Evolutionary conservation across 2,113 vertebrate genomes (phyloP).

Genomic region (Xenopus borealis): DNA sequence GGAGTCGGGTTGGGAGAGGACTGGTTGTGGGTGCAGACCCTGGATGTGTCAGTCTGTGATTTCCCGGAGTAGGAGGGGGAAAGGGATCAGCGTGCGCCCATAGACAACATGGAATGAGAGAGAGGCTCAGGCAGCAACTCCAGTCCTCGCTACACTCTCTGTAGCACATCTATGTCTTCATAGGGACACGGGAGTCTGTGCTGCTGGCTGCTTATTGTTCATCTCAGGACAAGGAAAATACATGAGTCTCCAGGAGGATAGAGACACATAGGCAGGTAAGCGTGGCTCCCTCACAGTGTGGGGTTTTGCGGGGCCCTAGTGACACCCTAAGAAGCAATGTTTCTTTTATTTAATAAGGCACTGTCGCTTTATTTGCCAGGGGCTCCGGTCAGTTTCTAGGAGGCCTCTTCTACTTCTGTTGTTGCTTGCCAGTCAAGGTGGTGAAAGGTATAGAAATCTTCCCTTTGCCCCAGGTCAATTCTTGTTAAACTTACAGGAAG

Average conservation of each 20-base stretch:
- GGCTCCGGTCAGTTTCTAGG: too few relatives aligned
- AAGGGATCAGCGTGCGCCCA: slow-evolving; percentile 29
- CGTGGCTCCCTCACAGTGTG: too few relatives aligned
- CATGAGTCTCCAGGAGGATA: slow-evolving; percentile 7
- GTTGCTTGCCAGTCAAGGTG: too few relatives aligned
- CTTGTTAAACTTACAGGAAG: too few relatives aligned
- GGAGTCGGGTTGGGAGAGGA: slow-evolving; percentile 4
- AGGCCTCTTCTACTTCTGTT: too few relatives aligned
- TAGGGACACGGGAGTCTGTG: not conserved
- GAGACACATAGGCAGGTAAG: slow-evolving; percentile 1
- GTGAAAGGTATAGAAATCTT: too few relatives aligned
- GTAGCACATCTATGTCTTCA: too few relatives aligned
- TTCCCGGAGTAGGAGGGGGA: slow-evolving; percentile 31
- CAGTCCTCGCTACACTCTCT: not conserved
- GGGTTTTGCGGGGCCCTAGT: too few relatives aligned
- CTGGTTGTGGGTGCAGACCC: slow-evolving; percentile 10
- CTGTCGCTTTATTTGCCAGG: too few relatives aligned
- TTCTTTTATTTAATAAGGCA: too few relatives aligned
- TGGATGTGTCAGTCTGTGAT: slow-evolving; percentile 28
- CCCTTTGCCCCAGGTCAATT: too few relatives aligned
- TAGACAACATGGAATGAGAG: slow-evolving; percentile 19
- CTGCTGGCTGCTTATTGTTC: not conserved
- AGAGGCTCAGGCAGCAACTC: not conserved
- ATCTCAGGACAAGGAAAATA: slow-evolving; percentile 26
- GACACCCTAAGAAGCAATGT: not conserved